Conservation (phyloP, 92 coral and sea anemone genomes). For the Micromussa lordhowensis region DNA sequence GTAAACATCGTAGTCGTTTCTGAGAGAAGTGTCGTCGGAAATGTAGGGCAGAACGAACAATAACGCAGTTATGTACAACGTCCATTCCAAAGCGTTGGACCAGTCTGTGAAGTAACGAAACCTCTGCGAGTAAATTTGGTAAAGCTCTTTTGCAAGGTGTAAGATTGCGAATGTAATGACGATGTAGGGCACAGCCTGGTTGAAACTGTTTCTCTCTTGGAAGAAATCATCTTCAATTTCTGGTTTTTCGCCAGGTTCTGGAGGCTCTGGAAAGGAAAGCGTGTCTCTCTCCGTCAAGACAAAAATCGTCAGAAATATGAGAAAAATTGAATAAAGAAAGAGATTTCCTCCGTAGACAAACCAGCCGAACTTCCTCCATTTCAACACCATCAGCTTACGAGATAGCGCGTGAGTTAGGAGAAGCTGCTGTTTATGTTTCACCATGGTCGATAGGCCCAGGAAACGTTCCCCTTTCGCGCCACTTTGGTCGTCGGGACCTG, state of each 20-base stretch:
- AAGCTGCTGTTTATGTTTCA: constrained; percentile 52
- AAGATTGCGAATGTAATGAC: constrained; percentile 41
- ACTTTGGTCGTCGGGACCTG: constrained; percentile 69
- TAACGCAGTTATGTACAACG: constrained; percentile 50
- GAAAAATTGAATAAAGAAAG: constrained; percentile 41
- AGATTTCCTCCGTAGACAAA: constrained; percentile 52
- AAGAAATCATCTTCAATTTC: constrained; percentile 24
- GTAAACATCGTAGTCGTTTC: constrained; percentile 22
- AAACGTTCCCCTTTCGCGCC: constrained; percentile 57
- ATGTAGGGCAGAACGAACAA: constrained; percentile 67
- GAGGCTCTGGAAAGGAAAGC: constrained; percentile 43
- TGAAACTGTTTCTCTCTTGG: constrained; percentile 25
- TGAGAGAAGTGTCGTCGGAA: constrained; percentile 28
- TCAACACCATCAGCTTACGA: constrained; percentile 50
- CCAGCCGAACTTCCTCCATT: constrained; percentile 67
- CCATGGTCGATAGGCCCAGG: constrained; percentile 64
- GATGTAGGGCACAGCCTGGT: constrained; percentile 44
- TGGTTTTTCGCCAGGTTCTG: constrained; percentile 9
- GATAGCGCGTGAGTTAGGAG: constrained; percentile 57
- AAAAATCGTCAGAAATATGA: constrained; percentile 54
- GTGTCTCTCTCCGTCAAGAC: constrained; percentile 48
- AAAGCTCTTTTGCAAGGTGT: constrained; percentile 58
- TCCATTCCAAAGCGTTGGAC: constrained; percentile 67
- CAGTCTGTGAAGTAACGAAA: constrained; percentile 57
- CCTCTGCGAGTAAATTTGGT: constrained; percentile 66